A percentile compares a stretch with the other conserved stretches of the same genome.
phyloP scores from a whole-genome alignment of 2,888 invertebrate species.

The Nephrotoma appendiculata region DNA sequence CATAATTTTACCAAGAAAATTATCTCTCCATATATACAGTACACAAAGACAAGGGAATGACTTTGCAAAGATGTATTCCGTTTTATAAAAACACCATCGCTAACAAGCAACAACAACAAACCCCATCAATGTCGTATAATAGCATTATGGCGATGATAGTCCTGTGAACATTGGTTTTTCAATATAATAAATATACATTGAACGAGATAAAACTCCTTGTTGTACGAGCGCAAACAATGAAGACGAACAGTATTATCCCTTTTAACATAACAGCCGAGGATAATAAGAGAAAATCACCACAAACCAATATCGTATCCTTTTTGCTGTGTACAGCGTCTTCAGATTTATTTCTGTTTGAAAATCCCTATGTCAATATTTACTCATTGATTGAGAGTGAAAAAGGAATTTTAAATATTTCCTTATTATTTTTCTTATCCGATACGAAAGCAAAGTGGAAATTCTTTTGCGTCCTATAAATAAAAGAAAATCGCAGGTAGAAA shows the following conservation, averaged over 20 bases:
- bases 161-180: not conserved
- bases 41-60: not conserved
- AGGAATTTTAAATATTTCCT: conserved; percentile 1
- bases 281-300: not conserved
- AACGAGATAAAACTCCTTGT: not conserved
- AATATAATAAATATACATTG: not conserved
- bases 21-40: not conserved
- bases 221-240: not conserved
- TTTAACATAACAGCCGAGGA: not conserved
- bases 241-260: not conserved
- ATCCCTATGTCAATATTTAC: conserved; percentile 7
- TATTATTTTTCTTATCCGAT: not conserved
- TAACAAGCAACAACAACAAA: not conserved
- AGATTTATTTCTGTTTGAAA: not conserved
- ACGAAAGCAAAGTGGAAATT: not conserved
- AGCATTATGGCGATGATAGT: not conserved
- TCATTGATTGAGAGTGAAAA: conserved; percentile 6
- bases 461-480: not conserved
- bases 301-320: not conserved
- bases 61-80: not conserved
- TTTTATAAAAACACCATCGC: not conserved
- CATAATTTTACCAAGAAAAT: not conserved
- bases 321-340: not conserved
- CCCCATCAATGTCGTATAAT: not conserved
- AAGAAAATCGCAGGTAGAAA: not conserved